Evolutionary conservation across 1,140 invertebrate genomes (phyloP), one percentile per base, ranked within the genome.

Genomic region (Thereuonema tuberculata): DNA sequence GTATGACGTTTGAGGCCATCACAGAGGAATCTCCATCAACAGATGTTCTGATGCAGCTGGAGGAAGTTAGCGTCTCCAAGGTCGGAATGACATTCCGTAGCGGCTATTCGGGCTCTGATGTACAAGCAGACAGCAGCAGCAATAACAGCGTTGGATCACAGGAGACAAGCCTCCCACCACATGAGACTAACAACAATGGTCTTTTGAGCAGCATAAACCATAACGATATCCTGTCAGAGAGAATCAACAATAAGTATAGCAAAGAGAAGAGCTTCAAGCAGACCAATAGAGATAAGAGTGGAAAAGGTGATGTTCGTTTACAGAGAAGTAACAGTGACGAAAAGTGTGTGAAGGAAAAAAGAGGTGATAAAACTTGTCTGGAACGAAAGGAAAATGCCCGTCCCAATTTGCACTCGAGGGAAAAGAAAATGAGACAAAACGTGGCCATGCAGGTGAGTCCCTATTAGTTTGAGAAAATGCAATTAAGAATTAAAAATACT

Each of bases 381-480:
- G 48, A 50, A 12, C 23, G 28, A 12, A 55, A 55, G 53, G 53
- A 55, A 29, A 55, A 55, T 55, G 27, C 2, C 27, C 53, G 53
- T 29, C 28, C 53, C 3, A 14, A 21, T 9, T 17, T 15, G 5
- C 15, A 27, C 23, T 12, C 2, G 48, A 23, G 59, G 3, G 59
- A 60, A 21, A 53, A 37, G 27, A 60, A 53, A 26, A 54, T 27
- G 2, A 14, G 59, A 23, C 59, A 56, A 37, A 86, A 86, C 71
- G 80, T 85, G 56, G 84, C 83, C 0, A 81, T 89, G 76, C 85
- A 87, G 68, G 84, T 84, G 61, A 84, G 85, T 65, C 37, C 9
- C n/a, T 43, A 12, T n/a, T 43, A 12, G 9, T 12, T 43, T 9
- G 37, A 43, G 9, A 12, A 12, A 43, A 43, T n/a, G n/a, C n/a